Conservation (phyloP, 2,888 invertebrate species). For the Cephonodes hylas region DNA sequence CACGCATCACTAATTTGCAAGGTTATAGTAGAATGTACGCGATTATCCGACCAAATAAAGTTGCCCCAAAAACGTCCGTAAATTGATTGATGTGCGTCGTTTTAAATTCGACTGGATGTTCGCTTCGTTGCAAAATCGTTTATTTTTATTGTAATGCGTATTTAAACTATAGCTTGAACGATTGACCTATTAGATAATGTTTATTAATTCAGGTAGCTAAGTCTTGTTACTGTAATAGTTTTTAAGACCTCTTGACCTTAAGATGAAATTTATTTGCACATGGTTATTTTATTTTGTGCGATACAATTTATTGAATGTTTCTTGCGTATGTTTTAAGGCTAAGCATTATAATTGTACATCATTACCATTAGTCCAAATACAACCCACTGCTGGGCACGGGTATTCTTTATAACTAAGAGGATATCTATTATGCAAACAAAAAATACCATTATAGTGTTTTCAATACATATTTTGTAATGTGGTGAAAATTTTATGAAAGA, state of each 20-base stretch:
- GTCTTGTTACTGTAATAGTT: neutral
- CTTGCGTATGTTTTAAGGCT: no score
- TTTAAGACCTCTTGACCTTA: neutral
- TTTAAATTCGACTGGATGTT: neutral
- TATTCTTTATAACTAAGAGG: no score
- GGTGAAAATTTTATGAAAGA: no score
- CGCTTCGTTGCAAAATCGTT: neutral
- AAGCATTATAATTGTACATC: no score
- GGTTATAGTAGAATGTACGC: conserved; percentile 2
- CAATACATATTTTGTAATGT: no score
- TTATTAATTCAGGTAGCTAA: neutral
- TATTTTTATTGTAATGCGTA: neutral
- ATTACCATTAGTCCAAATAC: no score
- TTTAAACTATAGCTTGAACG: no score
- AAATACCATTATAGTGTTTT: no score
- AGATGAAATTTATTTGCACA: neutral
- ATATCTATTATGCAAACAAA: no score
- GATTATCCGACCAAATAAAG: neutral
- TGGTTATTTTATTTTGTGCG: neutral
- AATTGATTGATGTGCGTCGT: neutral
- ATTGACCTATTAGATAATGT: neutral
- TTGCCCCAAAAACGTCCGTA: neutral
- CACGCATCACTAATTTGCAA: neutral
- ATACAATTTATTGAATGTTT: neutral
- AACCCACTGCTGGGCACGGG: no score